Evolutionary conservation across 2,113 vertebrate species (phyloP), one percentile per base, ranked within the genome.

Genomic region (Speoplatyrhinus poulsoni): DNA sequence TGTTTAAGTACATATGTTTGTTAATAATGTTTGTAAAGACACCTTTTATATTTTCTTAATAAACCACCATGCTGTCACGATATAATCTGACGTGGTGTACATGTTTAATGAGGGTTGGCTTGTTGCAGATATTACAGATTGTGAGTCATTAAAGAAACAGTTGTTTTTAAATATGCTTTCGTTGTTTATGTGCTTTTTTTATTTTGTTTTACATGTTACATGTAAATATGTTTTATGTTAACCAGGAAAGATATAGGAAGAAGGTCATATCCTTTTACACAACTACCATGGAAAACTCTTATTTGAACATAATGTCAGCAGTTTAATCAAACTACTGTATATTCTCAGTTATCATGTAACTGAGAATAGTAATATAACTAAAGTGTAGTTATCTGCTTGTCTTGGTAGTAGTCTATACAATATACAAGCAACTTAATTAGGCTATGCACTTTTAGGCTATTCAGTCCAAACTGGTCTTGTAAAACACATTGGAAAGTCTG

Each of bases 71-170:
- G 65, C 6, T 70, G 19, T 76, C 47, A 62, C 9, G 67, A 58
- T 15, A 57, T 46, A 72, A 72, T 32, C 17, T 62, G 2, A 60
- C 69, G 8, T 74, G 59, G 17, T 12, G 60, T 79, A 69, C 49
- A 72, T 77, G 63, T 78, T 75, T 5, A 50, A 63, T 6, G 72
- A 56, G 58, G 69, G 15, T 50, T 16, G 19, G n/a, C 49, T 70
- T 58, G 48, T 74, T 59, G 67, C 36, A 60, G 33, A 74, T 61
- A 4, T 71, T 65, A 65, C 53, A 73, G n/a, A 77, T 69, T 72
- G 12, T 15, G 72, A 70, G 46, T 82, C 61, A 87, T 84, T 87
- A 86, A 86, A 86, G 3, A 65, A 52, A 54, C 13, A n/a, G n/a
- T 3, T 54, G 52, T 41, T 41, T 41, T 41, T 41, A 41, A 41